phyloP scores from a whole-genome alignment of 2,888 invertebrate genomes.

The Galeruca laticollis region DNA sequence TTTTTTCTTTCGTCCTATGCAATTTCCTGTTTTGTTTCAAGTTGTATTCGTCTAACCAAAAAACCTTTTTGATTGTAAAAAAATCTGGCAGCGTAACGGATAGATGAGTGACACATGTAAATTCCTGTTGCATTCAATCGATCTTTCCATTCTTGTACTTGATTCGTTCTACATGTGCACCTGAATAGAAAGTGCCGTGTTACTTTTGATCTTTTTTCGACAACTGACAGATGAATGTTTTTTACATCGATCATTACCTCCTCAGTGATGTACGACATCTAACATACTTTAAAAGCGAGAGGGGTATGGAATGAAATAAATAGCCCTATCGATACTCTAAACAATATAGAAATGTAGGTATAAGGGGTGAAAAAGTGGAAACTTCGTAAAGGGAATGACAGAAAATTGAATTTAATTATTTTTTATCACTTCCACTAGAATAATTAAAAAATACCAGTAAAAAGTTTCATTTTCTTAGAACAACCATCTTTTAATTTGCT shows the following conservation, averaged over 20 bases:
- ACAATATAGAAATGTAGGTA: not conserved
- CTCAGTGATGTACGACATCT: not conserved
- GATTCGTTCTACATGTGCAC: slow-evolving; percentile 40
- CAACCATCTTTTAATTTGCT: not conserved
- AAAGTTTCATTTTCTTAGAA: not conserved
- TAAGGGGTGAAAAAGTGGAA: too few species aligned
- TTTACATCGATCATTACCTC: not conserved
- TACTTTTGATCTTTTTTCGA: slow-evolving; percentile 21
- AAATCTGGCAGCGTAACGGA: slow-evolving; percentile 42
- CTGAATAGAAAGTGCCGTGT: slow-evolving; percentile 21
- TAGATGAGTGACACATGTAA: slow-evolving; percentile 50
- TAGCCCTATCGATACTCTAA: not conserved
- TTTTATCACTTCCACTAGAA: too few species aligned
- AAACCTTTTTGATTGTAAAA: slow-evolving; percentile 2
- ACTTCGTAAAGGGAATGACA: too few species aligned
- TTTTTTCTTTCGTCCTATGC: not conserved
- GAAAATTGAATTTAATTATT: too few species aligned
- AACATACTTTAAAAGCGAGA: too few species aligned
- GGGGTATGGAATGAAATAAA: not conserved
- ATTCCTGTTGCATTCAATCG: slow-evolving; percentile 37
- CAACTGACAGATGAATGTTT: slow-evolving; percentile 29
- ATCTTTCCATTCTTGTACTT: slow-evolving; percentile 24
- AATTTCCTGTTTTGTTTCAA: not conserved
- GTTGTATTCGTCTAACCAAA: not conserved
- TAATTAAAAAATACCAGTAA: not conserved